Evolutionary conservation across 2,797 vertebrate species (phyloP), one percentile per base, ranked within the genome.

Genomic region (Manis pentadactyla): DNA sequence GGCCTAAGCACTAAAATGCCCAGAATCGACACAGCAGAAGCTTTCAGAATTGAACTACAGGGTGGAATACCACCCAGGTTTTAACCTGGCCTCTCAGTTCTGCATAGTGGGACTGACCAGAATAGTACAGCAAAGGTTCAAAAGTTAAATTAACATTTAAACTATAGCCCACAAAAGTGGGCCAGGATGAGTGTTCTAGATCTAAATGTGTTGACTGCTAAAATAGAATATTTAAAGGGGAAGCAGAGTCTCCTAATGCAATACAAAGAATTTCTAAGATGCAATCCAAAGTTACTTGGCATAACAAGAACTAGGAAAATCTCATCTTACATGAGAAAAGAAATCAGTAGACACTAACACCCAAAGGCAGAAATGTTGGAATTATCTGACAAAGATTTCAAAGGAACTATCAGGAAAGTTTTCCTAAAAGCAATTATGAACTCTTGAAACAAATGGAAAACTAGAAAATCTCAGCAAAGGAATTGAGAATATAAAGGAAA

Each of bases 91-190:
- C 64, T 68, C 74, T 42, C 18, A 8, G 69, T 9, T 21, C 5
- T 8, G 17, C 49, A 29, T 19, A 6, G 3, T 29, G 8, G 42
- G 51, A 42, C 79, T 73, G 39, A 61, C 87, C 83, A 95, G 87
- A 82, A 39, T 13, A 42, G 42, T 7, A 23, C 8, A 57, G 39
- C 53, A 29, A 46, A 79, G 27, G 55, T 82, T 82, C 55, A 55
- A 89, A 89, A 93, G 42, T 46, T 77, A 91, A 69, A 91, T 95
- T 93, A 64, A 84, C 59, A 92, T 94, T 83, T 69, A 73, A 87
- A 78, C 75, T 89, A 79, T 95, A 95, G 59, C 69, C 90, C 89
- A 87, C 92, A 81, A 39, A 93, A 89, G 68, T 81, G 90, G 84
- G 69, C 84, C 90, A 93, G 87, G 84, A 77, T 71, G 55, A 91